Evolutionary conservation across 1,140 invertebrate species (phyloP), one percentile per base, ranked within the genome.

Genomic region (Pseudomyrmex gracilis): DNA sequence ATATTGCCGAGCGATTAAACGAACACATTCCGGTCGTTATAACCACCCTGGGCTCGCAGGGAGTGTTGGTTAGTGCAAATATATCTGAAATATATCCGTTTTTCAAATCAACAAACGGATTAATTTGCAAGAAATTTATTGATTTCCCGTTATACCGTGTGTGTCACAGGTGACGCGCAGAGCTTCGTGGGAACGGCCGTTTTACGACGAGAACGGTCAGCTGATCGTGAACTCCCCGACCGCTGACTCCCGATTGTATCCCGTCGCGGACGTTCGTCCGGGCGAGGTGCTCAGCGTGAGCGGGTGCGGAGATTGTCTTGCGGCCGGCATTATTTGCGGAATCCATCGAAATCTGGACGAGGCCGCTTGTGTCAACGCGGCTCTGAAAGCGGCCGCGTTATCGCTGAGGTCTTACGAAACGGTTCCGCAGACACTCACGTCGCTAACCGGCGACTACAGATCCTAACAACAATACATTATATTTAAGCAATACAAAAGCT

Each of bases 271-370:
- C 58, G 53, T 51, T 53, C 57, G 84, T 45, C 76, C 92, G 9
- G 73, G 80, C 17, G 87, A 92, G 58, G 86, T 83, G n/a, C 67
- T 90, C 9, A 93, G 94, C 49, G 93, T 95, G 5, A 96, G 94
- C 89, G 95, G 96, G 20, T 96, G 95, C 68, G 95, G 95, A 8
- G 95, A 92, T 90, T 96, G 95, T 88, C 91, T 96, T 17, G 92
- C 93, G 17, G 93, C 95, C 47, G 94, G 94, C 67, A 93, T 95
- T 80, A 95, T 95, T 57, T 88, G 89, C 49, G 94, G 94, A 8
- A 93, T 96, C 43, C 86, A 95, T 34, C 82, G 92, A 82, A 93
- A 93, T 73, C 85, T 94, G n/a, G 83, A 90, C 47, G 92, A 95
- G 84, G 86, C 88, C 12, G 71, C 89, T 2, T 95, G 95, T 87